Evolutionary conservation across 2,113 vertebrate genomes (phyloP), one percentile per base, ranked within the genome.

Genomic region (Lonchura striata): DNA sequence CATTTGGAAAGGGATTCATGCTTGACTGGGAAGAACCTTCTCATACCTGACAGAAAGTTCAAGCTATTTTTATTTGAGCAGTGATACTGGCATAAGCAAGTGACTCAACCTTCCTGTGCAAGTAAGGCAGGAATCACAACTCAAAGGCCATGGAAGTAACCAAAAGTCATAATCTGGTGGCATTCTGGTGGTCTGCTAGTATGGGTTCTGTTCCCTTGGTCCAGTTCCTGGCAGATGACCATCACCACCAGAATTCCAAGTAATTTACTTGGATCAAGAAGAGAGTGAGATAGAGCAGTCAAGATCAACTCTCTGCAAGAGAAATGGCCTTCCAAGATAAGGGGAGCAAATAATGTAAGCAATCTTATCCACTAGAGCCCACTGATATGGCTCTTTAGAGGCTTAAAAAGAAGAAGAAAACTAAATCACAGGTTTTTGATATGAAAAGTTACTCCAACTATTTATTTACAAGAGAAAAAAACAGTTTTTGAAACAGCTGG

Each of bases 1-100:
- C 85, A 63, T 94, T 93, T 95, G 95, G 90, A 93, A 95, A 92
- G 42, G 79, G 90, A 95, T 94, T 96, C 50, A 96, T 95, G 96
- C 94, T 95, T 97, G 94, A 95, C 92, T 96, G 82, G 92, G 77
- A 90, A 81, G 44, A 93, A 90, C 59, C 1, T 92, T 88, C 82
- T 95, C 71, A 63, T 93, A 92, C 75, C 76, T 81, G 64, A 96
- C 33, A 90, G 79, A 92, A 90, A 19, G 4, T 90, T 82, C 82
- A 93, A 86, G 37, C 54, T 94, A 93, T 90, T 97, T 94, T 95
- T 54, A 57, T 81, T 50, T 86, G 46, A 80, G 50, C 22, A 94
- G 30, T 74, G 75, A 65, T 63, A 83, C 14, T 39, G 23, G 50
- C 80, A 11, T 44, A 52, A 89, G 52, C 0, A 11, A 90, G 59